A percentile compares a stretch with the other conserved stretches of the same genome.
phyloP scores from a whole-genome alignment of 2,888 invertebrate genomes.

The Cataglyphis livida region DNA sequence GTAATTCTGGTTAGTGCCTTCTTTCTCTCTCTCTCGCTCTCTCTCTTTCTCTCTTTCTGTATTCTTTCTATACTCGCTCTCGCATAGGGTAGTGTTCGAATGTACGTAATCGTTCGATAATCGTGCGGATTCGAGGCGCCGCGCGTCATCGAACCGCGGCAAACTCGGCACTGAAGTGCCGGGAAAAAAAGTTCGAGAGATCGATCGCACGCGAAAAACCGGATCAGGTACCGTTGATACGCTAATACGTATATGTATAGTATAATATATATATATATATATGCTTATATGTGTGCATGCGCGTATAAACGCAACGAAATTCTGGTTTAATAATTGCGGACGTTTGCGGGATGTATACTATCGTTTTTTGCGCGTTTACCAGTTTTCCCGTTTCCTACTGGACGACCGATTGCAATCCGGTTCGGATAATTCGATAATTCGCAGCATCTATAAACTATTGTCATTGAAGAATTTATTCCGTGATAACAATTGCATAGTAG shows the following conservation, averaged over 20 bases:
- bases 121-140: slow-evolving; percentile 37
- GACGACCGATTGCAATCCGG: slow-evolving; percentile 15
- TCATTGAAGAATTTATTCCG: not conserved
- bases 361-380: slow-evolving; percentile 10
- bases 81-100: slow-evolving; percentile 43
- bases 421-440: slow-evolving; percentile 16
- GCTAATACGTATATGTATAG: not conserved
- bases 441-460: not conserved
- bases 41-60: not conserved
- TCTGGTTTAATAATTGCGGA: slow-evolving; percentile 19
- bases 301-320: slow-evolving; percentile 22
- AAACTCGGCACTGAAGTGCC: slow-evolving; percentile 32
- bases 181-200: slow-evolving; percentile 50
- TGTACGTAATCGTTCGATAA: slow-evolving; percentile 42
- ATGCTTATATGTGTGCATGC: no score
- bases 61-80: slow-evolving; percentile 15
- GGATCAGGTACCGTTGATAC: slow-evolving; percentile 53
- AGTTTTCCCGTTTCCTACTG: slow-evolving; percentile 24
- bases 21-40: slow-evolving; percentile 53
- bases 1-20: slow-evolving; percentile 28
- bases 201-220: slow-evolving; percentile 45
- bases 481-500: not conserved
- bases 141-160: slow-evolving; percentile 36
- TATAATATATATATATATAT: not conserved
- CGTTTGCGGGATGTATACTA: slow-evolving; percentile 3